Evolutionary conservation across 1,140 invertebrate species (phyloP).

Genomic region (Conus ventricosus): DNA sequence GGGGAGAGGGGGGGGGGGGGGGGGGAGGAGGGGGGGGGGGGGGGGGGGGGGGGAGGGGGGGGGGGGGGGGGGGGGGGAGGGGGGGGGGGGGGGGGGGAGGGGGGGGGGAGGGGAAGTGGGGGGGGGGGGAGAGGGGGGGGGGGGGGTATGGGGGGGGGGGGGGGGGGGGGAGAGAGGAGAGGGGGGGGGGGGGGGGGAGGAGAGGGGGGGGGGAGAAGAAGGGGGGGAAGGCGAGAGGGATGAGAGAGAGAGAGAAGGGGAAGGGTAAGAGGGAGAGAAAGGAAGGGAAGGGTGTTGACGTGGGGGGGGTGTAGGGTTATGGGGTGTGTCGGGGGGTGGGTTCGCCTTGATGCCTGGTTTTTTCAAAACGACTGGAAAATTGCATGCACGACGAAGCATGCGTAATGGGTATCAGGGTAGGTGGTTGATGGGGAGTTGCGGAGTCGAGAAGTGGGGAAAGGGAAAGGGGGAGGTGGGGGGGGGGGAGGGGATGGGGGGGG

Average conservation of each 20-base stretch:
- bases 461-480: too few relatives aligned
- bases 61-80: neutral
- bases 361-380: too few relatives aligned
- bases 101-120: neutral
- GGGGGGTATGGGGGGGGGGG: neutral
- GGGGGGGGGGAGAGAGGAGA: neutral
- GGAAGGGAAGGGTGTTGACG: too few relatives aligned
- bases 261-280: neutral
- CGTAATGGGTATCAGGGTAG: too few relatives aligned
- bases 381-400: too few relatives aligned
- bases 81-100: neutral
- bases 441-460: too few relatives aligned
- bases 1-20: neutral
- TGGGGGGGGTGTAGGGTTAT: too few relatives aligned
- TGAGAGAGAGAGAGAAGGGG: neutral
- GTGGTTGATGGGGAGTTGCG: too few relatives aligned
- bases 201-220: neutral
- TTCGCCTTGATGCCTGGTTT: too few relatives aligned
- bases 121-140: neutral
- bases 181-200: neutral
- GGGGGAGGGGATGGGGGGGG: too few relatives aligned
- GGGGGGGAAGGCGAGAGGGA: conserved; percentile 12
- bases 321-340: too few relatives aligned
- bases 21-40: neutral
- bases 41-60: neutral